Evolutionary conservation across 2,113 vertebrate species (phyloP).

Genomic region (Pyrgilauda ruficollis): DNA sequence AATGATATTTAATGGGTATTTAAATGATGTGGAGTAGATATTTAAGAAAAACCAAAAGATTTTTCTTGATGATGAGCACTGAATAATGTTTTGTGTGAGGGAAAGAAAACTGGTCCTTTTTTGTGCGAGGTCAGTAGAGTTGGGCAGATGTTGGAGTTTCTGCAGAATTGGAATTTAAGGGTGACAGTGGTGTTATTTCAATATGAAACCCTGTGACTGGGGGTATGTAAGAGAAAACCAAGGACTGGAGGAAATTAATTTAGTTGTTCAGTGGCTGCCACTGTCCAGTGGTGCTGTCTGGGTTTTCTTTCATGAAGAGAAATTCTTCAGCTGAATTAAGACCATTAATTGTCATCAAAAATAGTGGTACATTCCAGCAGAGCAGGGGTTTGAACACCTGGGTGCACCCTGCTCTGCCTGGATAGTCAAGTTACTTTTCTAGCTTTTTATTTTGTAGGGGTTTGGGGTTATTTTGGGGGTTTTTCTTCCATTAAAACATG

Average conservation of each 20-base stretch:
- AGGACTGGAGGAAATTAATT: not conserved
- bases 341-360: not conserved
- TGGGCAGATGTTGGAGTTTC: not conserved
- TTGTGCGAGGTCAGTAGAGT: not conserved
- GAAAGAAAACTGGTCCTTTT: not conserved
- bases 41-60: not conserved
- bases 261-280: not conserved
- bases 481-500: not conserved
- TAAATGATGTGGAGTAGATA: not conserved
- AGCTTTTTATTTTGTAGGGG: not conserved
- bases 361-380: not conserved
- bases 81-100: not conserved
- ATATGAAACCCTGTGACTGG: not conserved
- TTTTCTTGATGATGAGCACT: not conserved
- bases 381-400: not conserved
- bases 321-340: not conserved
- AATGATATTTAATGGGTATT: not conserved
- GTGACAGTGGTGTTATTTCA: rapidly evolving
- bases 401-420: not conserved
- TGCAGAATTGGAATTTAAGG: not conserved
- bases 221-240: not conserved
- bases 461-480: not conserved
- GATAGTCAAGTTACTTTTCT: not conserved
- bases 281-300: not conserved
- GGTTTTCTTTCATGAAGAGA: not conserved